phyloP scores from a whole-genome alignment of 2,797 vertebrate genomes.

The Saxicola maurus region DNA sequence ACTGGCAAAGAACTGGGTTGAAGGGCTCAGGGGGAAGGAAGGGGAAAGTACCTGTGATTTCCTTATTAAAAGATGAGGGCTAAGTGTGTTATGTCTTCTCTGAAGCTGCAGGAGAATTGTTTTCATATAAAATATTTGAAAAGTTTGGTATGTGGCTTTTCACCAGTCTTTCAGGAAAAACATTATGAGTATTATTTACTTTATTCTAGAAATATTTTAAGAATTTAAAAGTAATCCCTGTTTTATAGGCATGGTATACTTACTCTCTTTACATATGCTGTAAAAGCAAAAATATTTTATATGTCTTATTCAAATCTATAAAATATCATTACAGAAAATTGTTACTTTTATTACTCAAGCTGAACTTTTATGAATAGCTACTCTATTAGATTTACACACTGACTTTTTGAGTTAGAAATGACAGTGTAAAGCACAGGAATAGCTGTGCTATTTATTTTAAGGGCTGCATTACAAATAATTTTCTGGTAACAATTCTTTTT shows the following conservation, averaged over 20 bases:
- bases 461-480: background rate
- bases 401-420: slow-evolving; percentile 31
- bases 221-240: slow-evolving; percentile 24
- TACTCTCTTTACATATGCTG: slow-evolving; percentile 1
- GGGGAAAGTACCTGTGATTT: background rate
- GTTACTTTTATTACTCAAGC: slow-evolving; percentile 51
- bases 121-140: background rate
- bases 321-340: slow-evolving; percentile 54
- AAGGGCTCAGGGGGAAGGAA: background rate
- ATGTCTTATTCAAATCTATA: slow-evolving; percentile 52
- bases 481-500: slow-evolving; percentile 9
- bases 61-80: background rate
- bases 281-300: slow-evolving; percentile 51
- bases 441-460: slow-evolving; percentile 28
- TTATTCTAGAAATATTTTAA: slow-evolving; percentile 40
- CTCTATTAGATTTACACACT: slow-evolving; percentile 40
- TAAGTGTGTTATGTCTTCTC: background rate
- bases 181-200: background rate
- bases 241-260: background rate
- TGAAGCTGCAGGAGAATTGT: background rate
- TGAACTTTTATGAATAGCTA: slow-evolving; percentile 54
- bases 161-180: background rate
- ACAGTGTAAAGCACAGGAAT: slow-evolving; percentile 7
- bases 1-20: background rate
- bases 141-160: background rate